A percentile compares a stretch with the other conserved stretches of the same genome.
Evolutionary conservation across 2,888 invertebrate genomes (phyloP).

Genomic region (Myathropa florea): DNA sequence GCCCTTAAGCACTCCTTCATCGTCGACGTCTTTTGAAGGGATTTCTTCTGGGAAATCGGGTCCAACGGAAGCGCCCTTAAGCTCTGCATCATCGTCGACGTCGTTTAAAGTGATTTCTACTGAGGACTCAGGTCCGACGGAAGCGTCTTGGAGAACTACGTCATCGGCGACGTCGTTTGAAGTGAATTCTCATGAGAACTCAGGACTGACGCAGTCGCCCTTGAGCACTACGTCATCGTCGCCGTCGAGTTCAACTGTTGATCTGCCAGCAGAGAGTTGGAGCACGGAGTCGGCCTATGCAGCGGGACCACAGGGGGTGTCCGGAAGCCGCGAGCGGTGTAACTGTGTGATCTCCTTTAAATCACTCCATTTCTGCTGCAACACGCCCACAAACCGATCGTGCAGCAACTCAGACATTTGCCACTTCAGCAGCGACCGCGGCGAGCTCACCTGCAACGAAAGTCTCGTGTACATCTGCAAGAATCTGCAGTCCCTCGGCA

Average conservation of each 20-base stretch:
- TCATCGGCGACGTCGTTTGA: no score
- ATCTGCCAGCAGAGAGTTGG: no score
- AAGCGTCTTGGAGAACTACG: no score
- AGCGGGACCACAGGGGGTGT: background rate
- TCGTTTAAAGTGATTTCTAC: no score
- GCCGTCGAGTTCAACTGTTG: no score
- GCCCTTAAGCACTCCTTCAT: background rate
- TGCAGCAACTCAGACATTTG: constrained; percentile 22
- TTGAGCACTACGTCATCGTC: background rate
- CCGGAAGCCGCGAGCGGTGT: background rate
- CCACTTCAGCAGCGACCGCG: background rate
- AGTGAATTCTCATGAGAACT: no score
- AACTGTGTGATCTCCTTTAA: background rate
- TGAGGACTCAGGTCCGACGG: no score
- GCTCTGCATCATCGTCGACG: no score
- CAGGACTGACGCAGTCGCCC: no score
- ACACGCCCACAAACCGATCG: background rate
- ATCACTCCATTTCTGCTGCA: background rate
- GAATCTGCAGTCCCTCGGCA: background rate
- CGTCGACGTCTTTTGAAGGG: background rate
- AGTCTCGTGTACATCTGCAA: constrained; percentile 22
- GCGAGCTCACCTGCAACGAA: constrained; percentile 29
- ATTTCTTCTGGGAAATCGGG: no score
- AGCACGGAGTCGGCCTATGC: background rate
- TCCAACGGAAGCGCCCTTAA: no score